phyloP scores from a whole-genome alignment of 2,797 vertebrate genomes.

The Knipowitschia caucasica region DNA sequence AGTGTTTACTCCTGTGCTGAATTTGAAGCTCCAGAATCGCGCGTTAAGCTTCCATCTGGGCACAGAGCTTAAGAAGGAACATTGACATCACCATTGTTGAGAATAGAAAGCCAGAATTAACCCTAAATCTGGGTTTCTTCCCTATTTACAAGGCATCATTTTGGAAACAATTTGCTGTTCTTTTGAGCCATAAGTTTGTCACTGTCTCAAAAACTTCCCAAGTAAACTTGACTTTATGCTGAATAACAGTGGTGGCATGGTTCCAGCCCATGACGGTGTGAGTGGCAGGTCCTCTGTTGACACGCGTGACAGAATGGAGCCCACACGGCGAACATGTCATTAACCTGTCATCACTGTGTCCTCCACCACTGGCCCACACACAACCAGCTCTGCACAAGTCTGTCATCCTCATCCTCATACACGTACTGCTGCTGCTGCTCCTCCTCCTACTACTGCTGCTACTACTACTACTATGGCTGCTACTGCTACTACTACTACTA shows the following conservation, averaged over 20 bases:
- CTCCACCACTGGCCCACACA: background rate
- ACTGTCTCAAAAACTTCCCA: background rate
- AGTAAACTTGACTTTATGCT: background rate
- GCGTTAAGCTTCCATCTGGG: slow-evolving; percentile 6
- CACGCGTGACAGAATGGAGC: background rate
- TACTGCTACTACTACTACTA: background rate
- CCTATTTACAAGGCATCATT: background rate
- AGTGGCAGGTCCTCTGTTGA: slow-evolving; percentile 1
- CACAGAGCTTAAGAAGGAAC: background rate
- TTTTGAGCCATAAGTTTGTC: background rate
- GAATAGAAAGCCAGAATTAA: background rate
- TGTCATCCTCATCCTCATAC: background rate
- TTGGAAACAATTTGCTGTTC: background rate
- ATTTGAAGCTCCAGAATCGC: background rate
- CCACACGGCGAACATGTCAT: background rate
- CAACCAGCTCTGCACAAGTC: background rate
- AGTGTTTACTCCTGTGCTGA: slow-evolving; percentile 1
- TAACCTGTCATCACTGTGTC: slow-evolving; percentile 1
- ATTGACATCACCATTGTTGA: background rate
- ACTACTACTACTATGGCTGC: background rate
- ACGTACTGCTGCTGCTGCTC: background rate
- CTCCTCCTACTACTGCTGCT: background rate
- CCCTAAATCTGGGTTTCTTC: background rate
- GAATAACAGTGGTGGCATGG: background rate
- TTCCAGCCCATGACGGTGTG: background rate